Percentiles rank a stretch among this genome's conserved stretches.
These are phyloP conservation scores for Drosophila macrospina DNA, from an alignment of 2,888 invertebrate genomes.

Conservation along the genomic window DNA sequence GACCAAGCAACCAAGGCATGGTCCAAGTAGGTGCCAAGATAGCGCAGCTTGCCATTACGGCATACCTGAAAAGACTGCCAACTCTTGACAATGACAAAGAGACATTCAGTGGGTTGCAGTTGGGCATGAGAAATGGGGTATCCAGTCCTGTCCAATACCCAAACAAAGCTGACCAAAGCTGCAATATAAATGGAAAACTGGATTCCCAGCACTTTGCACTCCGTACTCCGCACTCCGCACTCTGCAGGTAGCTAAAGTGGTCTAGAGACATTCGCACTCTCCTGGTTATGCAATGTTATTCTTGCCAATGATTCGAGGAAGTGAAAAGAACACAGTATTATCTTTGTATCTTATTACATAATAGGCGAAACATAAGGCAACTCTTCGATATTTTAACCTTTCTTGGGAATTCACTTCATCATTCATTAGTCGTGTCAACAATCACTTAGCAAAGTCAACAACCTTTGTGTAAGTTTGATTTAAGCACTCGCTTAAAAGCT, in stretches of 20 bases:
- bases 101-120: slow-evolving; percentile 20
- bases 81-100: slow-evolving; percentile 62
- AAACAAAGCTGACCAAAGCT: slow-evolving; percentile 59
- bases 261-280: neutral
- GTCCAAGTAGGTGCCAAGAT: slow-evolving; percentile 44
- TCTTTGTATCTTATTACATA: neutral
- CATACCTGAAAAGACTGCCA: slow-evolving; percentile 55
- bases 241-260: slow-evolving; percentile 8
- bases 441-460: slow-evolving; percentile 13
- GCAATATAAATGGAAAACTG: slow-evolving; percentile 49
- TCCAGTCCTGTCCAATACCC: slow-evolving; percentile 6
- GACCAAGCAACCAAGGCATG: slow-evolving; percentile 2
- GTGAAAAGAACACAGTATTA: neutral
- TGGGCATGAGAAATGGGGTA: neutral
- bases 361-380: neutral
- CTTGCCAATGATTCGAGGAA: neutral
- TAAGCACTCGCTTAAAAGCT: neutral
- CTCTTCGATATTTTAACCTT: neutral
- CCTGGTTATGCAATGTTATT: neutral
- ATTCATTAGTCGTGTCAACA: neutral
- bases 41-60: slow-evolving; percentile 48
- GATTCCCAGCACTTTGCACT: slow-evolving; percentile 36
- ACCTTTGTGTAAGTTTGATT: neutral
- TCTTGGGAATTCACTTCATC: no score
- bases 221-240: slow-evolving; percentile 34